phyloP scores from a whole-genome alignment of 1,140 invertebrate genomes.

The Apis cerana region DNA sequence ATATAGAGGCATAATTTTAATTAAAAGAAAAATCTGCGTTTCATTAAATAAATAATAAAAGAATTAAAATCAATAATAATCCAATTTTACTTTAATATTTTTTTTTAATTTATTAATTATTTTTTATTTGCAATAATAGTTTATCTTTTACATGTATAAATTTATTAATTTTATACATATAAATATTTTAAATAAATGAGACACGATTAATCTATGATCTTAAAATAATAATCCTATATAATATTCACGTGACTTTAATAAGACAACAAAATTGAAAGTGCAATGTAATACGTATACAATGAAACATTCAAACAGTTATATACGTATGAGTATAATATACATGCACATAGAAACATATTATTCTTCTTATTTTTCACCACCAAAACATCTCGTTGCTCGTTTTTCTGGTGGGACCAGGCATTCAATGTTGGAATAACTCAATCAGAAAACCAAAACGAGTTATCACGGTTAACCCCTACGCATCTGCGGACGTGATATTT shows the following conservation, averaged over 20 bases:
- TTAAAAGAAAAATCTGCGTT: no score
- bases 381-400: background rate
- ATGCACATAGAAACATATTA: background rate
- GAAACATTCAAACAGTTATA: background rate
- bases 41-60: no score
- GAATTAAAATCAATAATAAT: no score
- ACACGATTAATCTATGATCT: background rate
- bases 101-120: background rate
- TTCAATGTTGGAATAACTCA: slow-evolving; percentile 54
- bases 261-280: background rate
- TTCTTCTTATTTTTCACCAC: background rate
- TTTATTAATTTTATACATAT: background rate
- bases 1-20: no score
- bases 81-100: no score
- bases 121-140: background rate
- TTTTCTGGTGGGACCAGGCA: background rate
- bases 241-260: background rate
- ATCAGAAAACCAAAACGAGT: slow-evolving; percentile 56
- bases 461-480: slow-evolving; percentile 36
- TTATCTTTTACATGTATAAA: background rate
- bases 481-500: background rate
- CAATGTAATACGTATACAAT: background rate
- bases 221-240: background rate
- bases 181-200: background rate
- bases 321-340: no score